phyloP scores from a whole-genome alignment of 2,888 invertebrate species.

The Xylota sylvarum region DNA sequence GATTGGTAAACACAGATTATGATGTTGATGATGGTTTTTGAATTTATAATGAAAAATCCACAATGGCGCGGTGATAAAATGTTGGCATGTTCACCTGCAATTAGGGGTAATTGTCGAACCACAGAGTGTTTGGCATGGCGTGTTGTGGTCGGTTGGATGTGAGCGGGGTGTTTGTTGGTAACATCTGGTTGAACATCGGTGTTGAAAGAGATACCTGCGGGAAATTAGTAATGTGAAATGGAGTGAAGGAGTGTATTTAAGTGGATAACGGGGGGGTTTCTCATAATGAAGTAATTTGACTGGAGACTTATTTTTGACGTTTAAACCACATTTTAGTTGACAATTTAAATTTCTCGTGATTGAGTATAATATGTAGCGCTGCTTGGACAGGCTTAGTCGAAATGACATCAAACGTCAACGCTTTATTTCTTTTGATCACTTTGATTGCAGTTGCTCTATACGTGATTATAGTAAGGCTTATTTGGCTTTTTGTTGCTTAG shows the following conservation, averaged over 20 bases:
- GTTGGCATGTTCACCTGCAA: constrained; percentile 69
- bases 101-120: constrained; percentile 64
- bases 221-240: neutral
- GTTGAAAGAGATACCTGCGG: constrained; percentile 29
- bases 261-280: neutral
- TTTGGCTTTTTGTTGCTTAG: too few relatives aligned
- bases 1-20: constrained; percentile 65
- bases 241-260: neutral
- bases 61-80: constrained; percentile 35
- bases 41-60: constrained; percentile 33
- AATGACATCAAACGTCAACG: too few relatives aligned
- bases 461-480: too few relatives aligned
- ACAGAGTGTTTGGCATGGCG: constrained; percentile 40
- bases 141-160: constrained; percentile 37
- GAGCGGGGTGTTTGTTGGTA: constrained; percentile 19
- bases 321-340: too few relatives aligned
- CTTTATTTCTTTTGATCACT: too few relatives aligned
- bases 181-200: constrained; percentile 61
- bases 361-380: too few relatives aligned
- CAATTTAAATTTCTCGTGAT: too few relatives aligned
- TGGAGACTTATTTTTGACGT: neutral
- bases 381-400: too few relatives aligned
- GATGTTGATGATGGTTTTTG: constrained; percentile 25
- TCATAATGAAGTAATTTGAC: neutral
- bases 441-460: too few relatives aligned